Percentiles rank a stretch among this genome's conserved stretches.
These are phyloP conservation scores for Drosophila rhopaloa DNA, from an alignment of 1,140 invertebrate species.

Conservation along the genomic window DNA sequence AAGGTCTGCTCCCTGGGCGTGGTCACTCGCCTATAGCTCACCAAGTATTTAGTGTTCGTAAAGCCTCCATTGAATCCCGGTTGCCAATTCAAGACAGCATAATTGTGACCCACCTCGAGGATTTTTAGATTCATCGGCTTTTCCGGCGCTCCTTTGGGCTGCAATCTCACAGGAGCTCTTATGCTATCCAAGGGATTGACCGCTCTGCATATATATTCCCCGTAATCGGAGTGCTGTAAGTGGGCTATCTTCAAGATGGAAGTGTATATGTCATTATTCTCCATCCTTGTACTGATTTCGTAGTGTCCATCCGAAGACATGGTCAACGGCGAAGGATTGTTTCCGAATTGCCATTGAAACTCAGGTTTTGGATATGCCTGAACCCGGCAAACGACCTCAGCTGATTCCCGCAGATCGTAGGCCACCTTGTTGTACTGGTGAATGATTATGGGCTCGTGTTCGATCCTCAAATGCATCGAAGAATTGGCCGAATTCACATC, in stretches of 20 bases:
- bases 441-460: conserved; percentile 94
- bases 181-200: conserved; percentile 91
- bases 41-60: conserved; percentile 92
- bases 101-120: conserved; percentile 90
- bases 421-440: conserved; percentile 95
- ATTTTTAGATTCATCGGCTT: conserved; percentile 89
- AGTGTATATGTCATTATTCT: conserved; percentile 93
- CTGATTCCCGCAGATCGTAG: conserved; percentile 92
- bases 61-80: conserved; percentile 95
- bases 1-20: conserved; percentile 86
- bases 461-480: conserved; percentile 94
- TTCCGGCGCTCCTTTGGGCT: conserved; percentile 92
- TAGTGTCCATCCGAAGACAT: conserved; percentile 93
- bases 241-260: conserved; percentile 91
- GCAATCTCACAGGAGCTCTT: conserved; percentile 91
- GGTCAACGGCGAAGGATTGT: conserved; percentile 89
- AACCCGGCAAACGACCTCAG: conserved; percentile 93
- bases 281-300: conserved; percentile 91
- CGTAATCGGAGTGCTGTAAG: conserved; percentile 92
- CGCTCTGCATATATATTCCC: conserved; percentile 94
- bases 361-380: conserved; percentile 96
- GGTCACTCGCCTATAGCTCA: conserved; percentile 89
- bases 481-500: conserved; percentile 94
- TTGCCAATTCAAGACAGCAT: conserved; percentile 92
- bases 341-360: conserved; percentile 95